phyloP scores from a whole-genome alignment of 2,113 vertebrate genomes.

The Neodon shergylaensis region DNA sequence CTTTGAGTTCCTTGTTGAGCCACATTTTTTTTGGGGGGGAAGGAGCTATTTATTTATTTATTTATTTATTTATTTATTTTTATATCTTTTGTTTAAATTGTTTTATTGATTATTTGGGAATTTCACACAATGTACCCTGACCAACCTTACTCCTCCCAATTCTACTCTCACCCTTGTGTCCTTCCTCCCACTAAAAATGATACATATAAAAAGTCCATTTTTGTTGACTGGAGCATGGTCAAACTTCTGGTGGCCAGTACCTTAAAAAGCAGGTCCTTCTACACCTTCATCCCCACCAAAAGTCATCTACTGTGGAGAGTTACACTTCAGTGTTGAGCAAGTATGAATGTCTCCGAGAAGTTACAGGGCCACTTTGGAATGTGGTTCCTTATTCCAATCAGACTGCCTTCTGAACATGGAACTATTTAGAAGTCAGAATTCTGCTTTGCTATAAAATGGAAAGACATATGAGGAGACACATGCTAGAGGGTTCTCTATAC shows the following conservation, averaged over 20 bases:
- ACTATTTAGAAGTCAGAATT: conserved; percentile 60
- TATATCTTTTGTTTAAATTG: background rate
- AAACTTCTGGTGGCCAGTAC: background rate
- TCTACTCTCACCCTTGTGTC: too few relatives aligned
- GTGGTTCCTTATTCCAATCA: conserved; percentile 64
- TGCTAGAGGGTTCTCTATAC: background rate
- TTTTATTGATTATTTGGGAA: background rate
- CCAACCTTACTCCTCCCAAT: background rate
- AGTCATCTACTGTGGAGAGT: background rate
- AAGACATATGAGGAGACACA: conserved; percentile 42
- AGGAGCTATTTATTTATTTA: too few relatives aligned
- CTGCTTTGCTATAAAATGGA: conserved; percentile 58
- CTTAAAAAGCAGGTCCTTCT: background rate
- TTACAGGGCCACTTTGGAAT: conserved; percentile 69
- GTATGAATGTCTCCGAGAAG: conserved; percentile 39
- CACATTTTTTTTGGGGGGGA: too few relatives aligned
- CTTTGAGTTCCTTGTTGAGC: conserved; percentile 19
- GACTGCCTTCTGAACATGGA: conserved; percentile 63
- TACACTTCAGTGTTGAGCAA: background rate
- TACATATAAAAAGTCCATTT: background rate
- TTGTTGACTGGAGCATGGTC: background rate
- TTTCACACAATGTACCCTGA: background rate
- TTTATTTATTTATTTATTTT: too few relatives aligned
- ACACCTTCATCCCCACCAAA: background rate
- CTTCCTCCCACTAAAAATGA: background rate